Conservation (phyloP, 1,140 invertebrate genomes). For the Zaprionus ghesquierei region DNA sequence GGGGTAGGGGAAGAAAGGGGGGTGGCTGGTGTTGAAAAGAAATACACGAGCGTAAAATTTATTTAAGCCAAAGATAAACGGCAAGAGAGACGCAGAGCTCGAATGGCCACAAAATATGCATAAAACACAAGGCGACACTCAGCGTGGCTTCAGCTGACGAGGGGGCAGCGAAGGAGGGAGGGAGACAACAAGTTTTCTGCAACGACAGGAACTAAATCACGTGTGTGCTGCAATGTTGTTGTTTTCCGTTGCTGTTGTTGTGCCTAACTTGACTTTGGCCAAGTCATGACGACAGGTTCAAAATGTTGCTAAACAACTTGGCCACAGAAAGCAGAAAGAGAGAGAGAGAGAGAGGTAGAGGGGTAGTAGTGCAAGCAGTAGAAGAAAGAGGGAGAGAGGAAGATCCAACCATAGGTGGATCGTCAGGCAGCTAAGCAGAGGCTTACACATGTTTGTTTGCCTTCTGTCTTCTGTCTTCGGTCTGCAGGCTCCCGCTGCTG, state of each 20-base stretch:
- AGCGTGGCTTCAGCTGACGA: conserved; percentile 4
- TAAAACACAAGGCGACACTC: conserved; percentile 56
- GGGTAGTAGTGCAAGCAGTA: conserved; percentile 14
- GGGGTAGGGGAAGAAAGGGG: neutral
- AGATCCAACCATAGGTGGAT: conserved; percentile 34
- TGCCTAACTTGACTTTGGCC: conserved; percentile 77
- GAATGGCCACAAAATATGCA: conserved; percentile 61
- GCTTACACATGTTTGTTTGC: conserved; percentile 78
- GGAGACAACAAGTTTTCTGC: conserved; percentile 69
- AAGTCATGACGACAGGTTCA: conserved; percentile 80
- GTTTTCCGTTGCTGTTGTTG: conserved; percentile 26
- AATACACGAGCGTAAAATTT: conserved; percentile 80
- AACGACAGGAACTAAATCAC: conserved; percentile 80
- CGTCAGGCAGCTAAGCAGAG: conserved; percentile 70
- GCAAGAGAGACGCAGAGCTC: conserved; percentile 24
- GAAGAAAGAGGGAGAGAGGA: neutral
- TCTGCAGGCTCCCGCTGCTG: conserved; percentile 29
- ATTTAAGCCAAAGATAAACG: conserved; percentile 78
- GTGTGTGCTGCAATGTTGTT: conserved; percentile 49
- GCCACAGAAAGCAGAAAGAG: conserved; percentile 27
- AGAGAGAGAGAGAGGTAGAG: neutral
- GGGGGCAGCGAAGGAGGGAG: neutral
- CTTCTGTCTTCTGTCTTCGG: conserved; percentile 34
- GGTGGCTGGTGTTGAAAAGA: conserved; percentile 71
- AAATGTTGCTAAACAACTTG: conserved; percentile 77